Conservation (phyloP, 2,888 invertebrate species). For the Quadroppia sp. region DNA sequence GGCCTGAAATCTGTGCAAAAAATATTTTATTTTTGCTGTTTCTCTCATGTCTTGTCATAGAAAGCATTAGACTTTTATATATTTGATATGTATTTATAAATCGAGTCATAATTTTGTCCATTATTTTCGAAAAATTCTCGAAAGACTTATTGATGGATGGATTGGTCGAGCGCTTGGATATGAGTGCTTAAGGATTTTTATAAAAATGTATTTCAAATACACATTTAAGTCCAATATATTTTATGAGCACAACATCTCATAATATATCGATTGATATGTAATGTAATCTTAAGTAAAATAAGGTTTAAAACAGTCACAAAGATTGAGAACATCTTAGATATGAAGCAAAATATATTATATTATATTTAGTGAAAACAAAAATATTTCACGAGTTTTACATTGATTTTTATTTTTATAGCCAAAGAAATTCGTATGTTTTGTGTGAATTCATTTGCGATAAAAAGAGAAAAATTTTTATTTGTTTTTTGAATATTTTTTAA, state of each 20-base stretch:
- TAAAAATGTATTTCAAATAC: no score
- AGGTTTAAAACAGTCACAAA: no score
- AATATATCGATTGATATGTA: no score
- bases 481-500: neutral
- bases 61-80: neutral
- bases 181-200: no score
- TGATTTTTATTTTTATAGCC: no score
- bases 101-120: neutral
- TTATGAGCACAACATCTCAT: no score
- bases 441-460: no score
- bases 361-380: neutral
- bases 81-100: neutral
- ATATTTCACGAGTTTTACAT: neutral
- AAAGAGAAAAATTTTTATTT: neutral
- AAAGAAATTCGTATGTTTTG: no score
- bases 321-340: slow-evolving; percentile 2
- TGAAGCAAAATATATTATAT: neutral
- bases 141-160: no score
- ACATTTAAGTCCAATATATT: no score
- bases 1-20: neutral
- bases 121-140: neutral
- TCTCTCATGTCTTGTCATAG: neutral
- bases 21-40: neutral
- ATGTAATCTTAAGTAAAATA: no score
- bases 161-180: no score